Evolutionary conservation across 2,888 invertebrate species (phyloP), one percentile per base, ranked within the genome.

Genomic region (Tricholauxania praeusta): DNA sequence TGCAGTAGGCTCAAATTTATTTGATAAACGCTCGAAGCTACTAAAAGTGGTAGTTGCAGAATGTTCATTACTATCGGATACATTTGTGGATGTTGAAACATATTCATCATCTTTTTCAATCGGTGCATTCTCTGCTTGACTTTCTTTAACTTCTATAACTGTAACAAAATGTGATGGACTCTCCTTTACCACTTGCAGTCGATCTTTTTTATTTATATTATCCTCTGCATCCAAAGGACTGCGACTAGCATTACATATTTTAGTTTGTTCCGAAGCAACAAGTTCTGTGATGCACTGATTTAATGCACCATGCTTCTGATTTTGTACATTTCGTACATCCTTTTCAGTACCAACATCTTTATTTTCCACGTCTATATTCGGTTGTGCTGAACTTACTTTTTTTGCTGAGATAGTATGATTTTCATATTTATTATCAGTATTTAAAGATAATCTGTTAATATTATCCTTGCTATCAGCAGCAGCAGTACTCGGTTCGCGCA

Each of bases 91-190:
- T 53, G 47, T 48, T 32, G 39, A 39, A 39, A 39, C 39, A 39
- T 39, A 39, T 39, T 39, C 39, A 8, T 39, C 39, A 82, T 74
- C 53, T 39, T 39, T 39, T 39, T 39, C 39, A 39, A 39, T 39
- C 39, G 62, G 52, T 12, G 57, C 62, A 39, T 59, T 78, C 78
- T 59, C 65, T 3, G 74, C 79, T 80, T 82, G 92, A 82, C 92
- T 89, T 85, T 95, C 95, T 87, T 95, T 95, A 53, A 96, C 95
- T 91, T 95, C 94, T 81, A 96, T 96, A 78, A 96, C 95, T 75
- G 95, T 96, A 78, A 96, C 92, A 88, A 95, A 96, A 87, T 94
- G 87, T 75, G 88, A 87, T 67, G 86, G 81, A 65, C 73, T 71
- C 22, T 64, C 75, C 72, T 60, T 76, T 65, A 39, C 63, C 74